These are phyloP conservation scores for Acronicta aceris DNA, from an alignment of 2,888 invertebrate species.

Conservation along the genomic window DNA sequence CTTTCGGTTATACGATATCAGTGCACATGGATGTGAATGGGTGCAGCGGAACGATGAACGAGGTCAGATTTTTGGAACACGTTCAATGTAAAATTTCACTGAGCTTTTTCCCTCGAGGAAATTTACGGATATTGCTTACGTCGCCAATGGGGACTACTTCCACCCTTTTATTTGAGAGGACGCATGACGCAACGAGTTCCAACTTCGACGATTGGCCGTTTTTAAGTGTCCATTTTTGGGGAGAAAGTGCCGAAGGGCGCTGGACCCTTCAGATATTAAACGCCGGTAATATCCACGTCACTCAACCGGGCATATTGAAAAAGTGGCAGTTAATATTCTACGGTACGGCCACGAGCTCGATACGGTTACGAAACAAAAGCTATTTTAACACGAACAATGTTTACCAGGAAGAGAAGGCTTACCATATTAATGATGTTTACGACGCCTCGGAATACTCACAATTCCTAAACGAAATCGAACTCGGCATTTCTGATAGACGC, in stretches of 20 bases:
- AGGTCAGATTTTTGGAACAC: conserved; percentile 97
- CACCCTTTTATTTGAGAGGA: conserved; percentile 97
- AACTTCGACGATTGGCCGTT: conserved; percentile 99
- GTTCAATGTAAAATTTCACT: conserved; percentile 98
- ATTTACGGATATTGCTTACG: conserved; percentile 95
- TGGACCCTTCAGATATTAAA: conserved; percentile 95
- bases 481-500: conserved; percentile 90
- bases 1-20: conserved; percentile 93
- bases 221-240: conserved; percentile 99
- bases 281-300: conserved; percentile 94
- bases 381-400: conserved; percentile 85
- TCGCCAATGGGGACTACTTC: conserved; percentile 98
- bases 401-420: conserved; percentile 84
- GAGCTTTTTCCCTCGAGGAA: conserved; percentile 97
- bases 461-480: conserved; percentile 85
- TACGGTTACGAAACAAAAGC: conserved; percentile 91
- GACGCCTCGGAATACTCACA: conserved; percentile 90
- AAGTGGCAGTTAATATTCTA: conserved; percentile 99
- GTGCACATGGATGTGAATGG: conserved; percentile 97
- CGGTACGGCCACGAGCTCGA: conserved; percentile 96
- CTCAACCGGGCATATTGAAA: conserved; percentile 95
- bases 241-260: conserved; percentile 96
- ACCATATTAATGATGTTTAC: conserved; percentile 91
- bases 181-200: conserved; percentile 96
- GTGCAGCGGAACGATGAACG: conserved; percentile 95